A percentile compares a stretch with the other conserved stretches of the same genome.
These are phyloP conservation scores for Synanthedon formicaeformis DNA, from an alignment of 2,888 invertebrate genomes.

Conservation along the genomic window DNA sequence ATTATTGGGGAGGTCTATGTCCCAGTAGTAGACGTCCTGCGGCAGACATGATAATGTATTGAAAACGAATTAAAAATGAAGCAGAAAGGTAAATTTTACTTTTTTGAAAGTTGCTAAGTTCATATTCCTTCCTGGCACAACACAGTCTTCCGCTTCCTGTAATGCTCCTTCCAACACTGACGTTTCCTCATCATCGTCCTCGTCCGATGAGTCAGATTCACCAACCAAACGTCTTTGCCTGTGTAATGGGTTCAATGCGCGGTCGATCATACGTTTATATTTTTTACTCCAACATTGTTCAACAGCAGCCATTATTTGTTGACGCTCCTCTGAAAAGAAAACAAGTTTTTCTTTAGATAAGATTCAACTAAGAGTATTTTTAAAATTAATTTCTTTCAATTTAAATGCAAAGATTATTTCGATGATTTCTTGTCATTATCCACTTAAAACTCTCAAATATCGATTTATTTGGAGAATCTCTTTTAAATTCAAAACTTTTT, in stretches of 20 bases:
- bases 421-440: background rate
- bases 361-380: too few relatives aligned
- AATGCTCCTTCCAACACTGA: slow-evolving; percentile 24
- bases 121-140: slow-evolving; percentile 54
- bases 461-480: background rate
- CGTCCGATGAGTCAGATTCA: slow-evolving; percentile 37
- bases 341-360: too few relatives aligned
- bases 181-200: slow-evolving; percentile 49
- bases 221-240: slow-evolving; percentile 26
- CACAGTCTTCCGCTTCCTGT: slow-evolving; percentile 80
- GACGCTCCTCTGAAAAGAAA: slow-evolving; percentile 73
- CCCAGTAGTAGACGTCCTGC: too few relatives aligned
- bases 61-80: too few relatives aligned
- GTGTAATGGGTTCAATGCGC: slow-evolving; percentile 40
- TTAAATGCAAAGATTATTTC: too few relatives aligned
- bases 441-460: background rate
- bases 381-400: too few relatives aligned
- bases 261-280: slow-evolving; percentile 46
- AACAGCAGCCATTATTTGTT: slow-evolving; percentile 78
- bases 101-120: slow-evolving; percentile 28
- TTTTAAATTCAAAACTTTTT: background rate
- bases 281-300: slow-evolving; percentile 80
- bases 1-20: too few relatives aligned
- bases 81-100: slow-evolving; percentile 14
- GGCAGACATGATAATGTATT: too few relatives aligned